These are phyloP conservation scores for Plectrocnemia conspersa DNA, from an alignment of 1,140 invertebrate genomes.

Conservation along the genomic window DNA sequence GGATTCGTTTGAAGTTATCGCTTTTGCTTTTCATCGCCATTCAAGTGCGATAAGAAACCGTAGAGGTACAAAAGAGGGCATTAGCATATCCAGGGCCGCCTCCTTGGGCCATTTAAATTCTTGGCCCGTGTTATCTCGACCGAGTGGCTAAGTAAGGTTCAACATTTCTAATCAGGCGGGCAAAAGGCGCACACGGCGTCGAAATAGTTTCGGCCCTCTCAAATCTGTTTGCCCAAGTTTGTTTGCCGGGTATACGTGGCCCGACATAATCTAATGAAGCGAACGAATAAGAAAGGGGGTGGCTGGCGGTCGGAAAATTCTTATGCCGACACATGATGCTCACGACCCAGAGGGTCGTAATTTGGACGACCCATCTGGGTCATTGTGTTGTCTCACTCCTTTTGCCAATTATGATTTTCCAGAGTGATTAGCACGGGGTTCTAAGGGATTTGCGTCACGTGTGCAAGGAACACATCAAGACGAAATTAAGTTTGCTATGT, in stretches of 20 bases:
- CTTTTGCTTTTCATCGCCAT: conserved; percentile 25
- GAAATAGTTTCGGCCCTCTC: conserved; percentile 31
- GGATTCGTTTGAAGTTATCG: too few relatives aligned
- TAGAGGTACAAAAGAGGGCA: conserved; percentile 13
- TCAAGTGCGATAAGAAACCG: conserved; percentile 28
- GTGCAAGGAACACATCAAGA: too few relatives aligned
- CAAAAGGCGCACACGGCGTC: conserved; percentile 18
- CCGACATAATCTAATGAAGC: conserved; percentile 31
- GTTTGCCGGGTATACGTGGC: conserved; percentile 26
- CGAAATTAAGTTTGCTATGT: too few relatives aligned
- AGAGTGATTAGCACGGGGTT: conserved; percentile 1
- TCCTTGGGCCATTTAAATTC: conserved; percentile 10
- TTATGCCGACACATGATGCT: neutral
- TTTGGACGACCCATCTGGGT: conserved; percentile 14
- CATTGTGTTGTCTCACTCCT: conserved; percentile 9
- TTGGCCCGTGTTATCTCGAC: conserved; percentile 20
- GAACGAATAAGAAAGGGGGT: conserved; percentile 13
- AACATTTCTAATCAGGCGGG: conserved; percentile 32
- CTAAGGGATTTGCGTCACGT: too few relatives aligned
- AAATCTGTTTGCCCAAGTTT: conserved; percentile 31
- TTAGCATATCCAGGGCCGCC: conserved; percentile 12
- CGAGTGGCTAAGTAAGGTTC: conserved; percentile 28
- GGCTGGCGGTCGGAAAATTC: neutral
- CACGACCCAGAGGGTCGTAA: neutral
- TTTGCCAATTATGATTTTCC: conserved; percentile 9